These are phyloP conservation scores for Metopia argyrocephala DNA, from an alignment of 2,888 invertebrate species.

Conservation along the genomic window DNA sequence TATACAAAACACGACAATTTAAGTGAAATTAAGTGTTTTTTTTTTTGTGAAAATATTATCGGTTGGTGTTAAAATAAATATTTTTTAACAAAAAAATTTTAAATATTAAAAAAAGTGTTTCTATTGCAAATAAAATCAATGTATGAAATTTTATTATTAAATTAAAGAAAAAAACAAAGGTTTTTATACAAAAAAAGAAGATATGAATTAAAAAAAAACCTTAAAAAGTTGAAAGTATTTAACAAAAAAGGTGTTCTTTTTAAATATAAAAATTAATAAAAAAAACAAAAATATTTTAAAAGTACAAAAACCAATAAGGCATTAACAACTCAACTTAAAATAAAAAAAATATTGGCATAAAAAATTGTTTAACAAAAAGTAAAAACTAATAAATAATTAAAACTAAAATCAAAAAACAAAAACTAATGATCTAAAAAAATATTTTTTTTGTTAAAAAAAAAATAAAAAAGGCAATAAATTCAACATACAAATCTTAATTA, in stretches of 20 bases:
- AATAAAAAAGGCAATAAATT: not conserved
- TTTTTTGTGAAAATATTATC: constrained; percentile 23
- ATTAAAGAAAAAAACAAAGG: not conserved
- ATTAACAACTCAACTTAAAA: not conserved
- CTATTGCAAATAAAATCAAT: too few species aligned
- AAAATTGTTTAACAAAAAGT: too few species aligned
- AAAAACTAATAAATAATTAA: not conserved
- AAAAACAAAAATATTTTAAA: not conserved
- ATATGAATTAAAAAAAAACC: too few species aligned
- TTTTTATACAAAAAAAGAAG: too few species aligned
- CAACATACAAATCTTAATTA: not conserved
- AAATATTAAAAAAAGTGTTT: not conserved
- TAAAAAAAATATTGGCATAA: not conserved
- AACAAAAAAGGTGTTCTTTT: too few species aligned
- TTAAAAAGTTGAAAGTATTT: too few species aligned
- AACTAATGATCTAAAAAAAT: not conserved
- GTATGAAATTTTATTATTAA: not conserved
- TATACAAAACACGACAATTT: constrained; percentile 52
- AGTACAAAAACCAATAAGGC: not conserved
- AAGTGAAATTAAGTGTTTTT: constrained; percentile 36
- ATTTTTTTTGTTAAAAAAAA: not conserved
- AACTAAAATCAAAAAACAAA: not conserved
- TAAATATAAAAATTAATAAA: not conserved
- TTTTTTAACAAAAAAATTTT: not conserved
- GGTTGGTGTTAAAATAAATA: constrained; percentile 1